A percentile compares a stretch with the other conserved stretches of the same genome.
These are phyloP conservation scores for Podarcis lilfordi DNA, from an alignment of 2,797 vertebrate species.

Conservation along the genomic window DNA sequence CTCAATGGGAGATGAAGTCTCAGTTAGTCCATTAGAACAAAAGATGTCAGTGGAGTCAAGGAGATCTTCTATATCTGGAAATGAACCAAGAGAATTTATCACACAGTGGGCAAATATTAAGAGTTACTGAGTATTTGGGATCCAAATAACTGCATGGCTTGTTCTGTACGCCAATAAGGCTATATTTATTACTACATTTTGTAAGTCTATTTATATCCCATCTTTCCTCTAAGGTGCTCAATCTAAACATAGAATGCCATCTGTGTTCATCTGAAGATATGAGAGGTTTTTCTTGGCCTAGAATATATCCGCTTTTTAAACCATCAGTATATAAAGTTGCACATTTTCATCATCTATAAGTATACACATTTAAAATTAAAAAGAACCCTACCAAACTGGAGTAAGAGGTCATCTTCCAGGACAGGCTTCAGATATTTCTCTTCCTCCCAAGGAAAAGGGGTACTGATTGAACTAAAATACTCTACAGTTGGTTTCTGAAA, in stretches of 20 bases:
- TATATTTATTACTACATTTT: not conserved
- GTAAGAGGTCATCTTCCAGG: conserved; percentile 88
- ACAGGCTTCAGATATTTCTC: conserved; percentile 90
- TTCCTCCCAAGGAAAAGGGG: conserved; percentile 86
- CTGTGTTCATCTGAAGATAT: not conserved
- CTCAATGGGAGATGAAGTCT: conserved; percentile 71
- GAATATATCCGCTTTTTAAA: not conserved
- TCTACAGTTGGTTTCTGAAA: conserved; percentile 85
- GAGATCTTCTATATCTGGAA: conserved; percentile 89
- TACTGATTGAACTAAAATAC: conserved; percentile 74
- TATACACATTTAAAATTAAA: not conserved
- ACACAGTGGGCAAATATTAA: not conserved
- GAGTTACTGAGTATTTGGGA: not conserved
- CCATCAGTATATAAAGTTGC: not conserved
- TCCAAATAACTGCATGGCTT: not conserved
- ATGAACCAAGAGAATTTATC: not conserved
- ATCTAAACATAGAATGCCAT: not conserved
- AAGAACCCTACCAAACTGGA: conserved; percentile 87
- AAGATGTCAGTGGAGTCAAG: conserved; percentile 62
- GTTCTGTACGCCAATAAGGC: not conserved
- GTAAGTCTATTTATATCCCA: no score
- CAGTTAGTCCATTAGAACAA: conserved; percentile 47
- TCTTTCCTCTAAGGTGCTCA: no score
- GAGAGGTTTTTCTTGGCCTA: not conserved
- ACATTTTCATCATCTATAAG: no score